phyloP scores from a whole-genome alignment of 2,888 invertebrate genomes.

The Ernsta delagoae region DNA sequence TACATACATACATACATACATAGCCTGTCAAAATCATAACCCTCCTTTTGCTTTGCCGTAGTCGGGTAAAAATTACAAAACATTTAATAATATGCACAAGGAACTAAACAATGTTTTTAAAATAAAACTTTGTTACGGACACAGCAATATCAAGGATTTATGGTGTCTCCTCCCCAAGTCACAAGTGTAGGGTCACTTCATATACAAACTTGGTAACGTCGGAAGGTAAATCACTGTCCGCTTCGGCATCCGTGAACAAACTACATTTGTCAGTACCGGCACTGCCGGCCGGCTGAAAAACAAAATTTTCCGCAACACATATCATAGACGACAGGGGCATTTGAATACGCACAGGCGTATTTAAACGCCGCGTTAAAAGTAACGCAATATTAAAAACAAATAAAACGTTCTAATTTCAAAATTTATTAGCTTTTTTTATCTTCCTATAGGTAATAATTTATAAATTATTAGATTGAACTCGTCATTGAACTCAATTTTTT shows the following conservation, averaged over 20 bases:
- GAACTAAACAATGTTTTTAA: not conserved
- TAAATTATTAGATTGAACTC: too few relatives aligned
- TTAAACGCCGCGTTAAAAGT: constrained; percentile 28
- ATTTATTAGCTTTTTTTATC: too few relatives aligned
- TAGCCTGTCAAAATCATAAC: too few relatives aligned
- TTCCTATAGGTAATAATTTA: too few relatives aligned
- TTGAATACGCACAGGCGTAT: constrained; percentile 57
- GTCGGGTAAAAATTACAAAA: too few relatives aligned
- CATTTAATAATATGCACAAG: too few relatives aligned
- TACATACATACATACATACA: too few relatives aligned
- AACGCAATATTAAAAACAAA: not conserved
- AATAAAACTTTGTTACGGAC: not conserved
- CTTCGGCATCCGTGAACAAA: constrained; percentile 59
- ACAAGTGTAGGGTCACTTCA: constrained; percentile 27
- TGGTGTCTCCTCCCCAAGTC: not conserved
- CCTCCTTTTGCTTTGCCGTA: too few relatives aligned
- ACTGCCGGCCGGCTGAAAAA: constrained; percentile 77
- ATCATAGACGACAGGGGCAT: constrained; percentile 72
- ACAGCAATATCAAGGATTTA: not conserved
- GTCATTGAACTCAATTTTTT: too few relatives aligned
- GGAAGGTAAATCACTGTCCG: constrained; percentile 39
- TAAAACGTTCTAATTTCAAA: too few relatives aligned
- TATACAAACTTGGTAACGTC: constrained; percentile 36
- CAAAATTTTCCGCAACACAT: constrained; percentile 84
- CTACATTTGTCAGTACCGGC: constrained; percentile 75